These are phyloP conservation scores for Porites lutea DNA, from an alignment of 64 coral and sea anemone genomes.

Conservation along the genomic window DNA sequence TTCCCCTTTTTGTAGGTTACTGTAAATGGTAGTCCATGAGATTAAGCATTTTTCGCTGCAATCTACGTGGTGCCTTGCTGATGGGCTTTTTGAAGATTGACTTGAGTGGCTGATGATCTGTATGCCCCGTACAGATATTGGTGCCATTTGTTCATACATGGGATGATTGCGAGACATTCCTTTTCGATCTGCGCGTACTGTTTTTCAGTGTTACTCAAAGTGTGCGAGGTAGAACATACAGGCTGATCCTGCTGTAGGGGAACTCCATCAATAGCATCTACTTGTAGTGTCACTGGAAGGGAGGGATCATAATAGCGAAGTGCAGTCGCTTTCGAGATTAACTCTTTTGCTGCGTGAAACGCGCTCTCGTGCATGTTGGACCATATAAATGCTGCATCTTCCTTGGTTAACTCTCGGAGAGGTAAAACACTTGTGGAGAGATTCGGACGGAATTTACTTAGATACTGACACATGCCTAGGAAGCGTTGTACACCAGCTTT, in stretches of 20 bases:
- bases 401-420: not conserved
- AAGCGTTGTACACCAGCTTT: not conserved
- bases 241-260: constrained; percentile 17
- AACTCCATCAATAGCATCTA: constrained; percentile 1
- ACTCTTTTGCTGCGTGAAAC: not conserved
- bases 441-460: not conserved
- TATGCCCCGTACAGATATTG: constrained; percentile 13
- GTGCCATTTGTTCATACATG: constrained; percentile 41
- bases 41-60: constrained; percentile 55
- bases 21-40: constrained; percentile 26
- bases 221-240: constrained; percentile 30
- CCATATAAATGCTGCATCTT: not conserved
- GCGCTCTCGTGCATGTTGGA: not conserved
- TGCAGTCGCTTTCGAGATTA: constrained; percentile 1
- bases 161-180: not conserved
- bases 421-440: not conserved
- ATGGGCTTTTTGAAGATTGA: constrained; percentile 50
- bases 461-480: constrained; percentile 13
- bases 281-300: constrained; percentile 19
- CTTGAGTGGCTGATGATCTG: constrained; percentile 46
- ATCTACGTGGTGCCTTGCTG: constrained; percentile 47
- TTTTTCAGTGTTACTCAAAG: constrained; percentile 40
- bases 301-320: constrained; percentile 15
- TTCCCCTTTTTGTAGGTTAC: constrained; percentile 18
- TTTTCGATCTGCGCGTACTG: constrained; percentile 49